Evolutionary conservation across 2,797 vertebrate genomes (phyloP).

Genomic region (Epinephelus coioides): DNA sequence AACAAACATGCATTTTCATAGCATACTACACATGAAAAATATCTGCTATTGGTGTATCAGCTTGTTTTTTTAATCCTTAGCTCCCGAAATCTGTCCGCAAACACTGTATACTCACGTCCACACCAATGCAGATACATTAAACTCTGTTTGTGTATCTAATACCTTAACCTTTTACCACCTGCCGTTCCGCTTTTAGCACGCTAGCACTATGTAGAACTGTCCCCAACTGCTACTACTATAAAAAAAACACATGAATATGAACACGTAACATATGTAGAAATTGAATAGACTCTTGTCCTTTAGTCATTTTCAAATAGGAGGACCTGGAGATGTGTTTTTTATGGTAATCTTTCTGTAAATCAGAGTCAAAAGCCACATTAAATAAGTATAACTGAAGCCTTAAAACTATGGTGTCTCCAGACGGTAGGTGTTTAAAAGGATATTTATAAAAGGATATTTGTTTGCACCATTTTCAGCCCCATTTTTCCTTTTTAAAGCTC

Average conservation of each 20-base stretch:
- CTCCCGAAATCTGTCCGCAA: background rate
- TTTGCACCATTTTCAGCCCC: too few species aligned
- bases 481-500: too few species aligned
- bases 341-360: background rate
- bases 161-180: slow-evolving; percentile 39
- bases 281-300: background rate
- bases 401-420: background rate
- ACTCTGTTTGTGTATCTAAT: slow-evolving; percentile 8
- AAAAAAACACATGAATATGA: slow-evolving; percentile 11
- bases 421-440: background rate
- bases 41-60: background rate
- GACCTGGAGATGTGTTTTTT: background rate
- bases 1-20: background rate
- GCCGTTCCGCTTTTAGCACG: slow-evolving; percentile 19
- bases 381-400: background rate
- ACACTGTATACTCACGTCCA: background rate
- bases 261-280: background rate
- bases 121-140: background rate
- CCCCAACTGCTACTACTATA: slow-evolving; percentile 9
- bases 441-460: background rate
- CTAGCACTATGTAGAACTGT: slow-evolving; percentile 23
- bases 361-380: background rate
- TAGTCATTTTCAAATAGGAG: background rate
- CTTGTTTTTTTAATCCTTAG: background rate
- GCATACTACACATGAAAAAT: background rate